Evolutionary conservation across 2,113 vertebrate species (phyloP).

Genomic region (Rhombomys opimus): DNA sequence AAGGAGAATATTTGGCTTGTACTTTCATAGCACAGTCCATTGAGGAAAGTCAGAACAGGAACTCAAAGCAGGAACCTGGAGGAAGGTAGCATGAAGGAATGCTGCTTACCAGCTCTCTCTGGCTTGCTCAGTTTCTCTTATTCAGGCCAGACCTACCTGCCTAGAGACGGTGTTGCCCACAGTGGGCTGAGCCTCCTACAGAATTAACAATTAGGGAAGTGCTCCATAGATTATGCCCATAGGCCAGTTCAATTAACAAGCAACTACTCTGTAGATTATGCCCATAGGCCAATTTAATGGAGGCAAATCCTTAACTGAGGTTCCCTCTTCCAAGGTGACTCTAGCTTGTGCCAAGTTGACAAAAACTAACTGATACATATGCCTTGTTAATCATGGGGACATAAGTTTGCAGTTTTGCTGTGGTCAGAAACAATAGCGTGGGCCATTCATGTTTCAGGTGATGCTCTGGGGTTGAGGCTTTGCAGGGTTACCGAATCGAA

Average conservation of each 20-base stretch:
- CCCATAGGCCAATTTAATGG: not conserved
- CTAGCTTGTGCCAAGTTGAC: not conserved
- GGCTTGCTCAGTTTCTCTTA: not conserved
- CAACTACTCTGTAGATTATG: not conserved
- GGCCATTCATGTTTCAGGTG: not conserved
- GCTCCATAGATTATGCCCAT: not conserved
- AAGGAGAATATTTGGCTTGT: not conserved
- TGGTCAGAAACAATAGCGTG: rapidly evolving
- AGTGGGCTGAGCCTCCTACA: not conserved
- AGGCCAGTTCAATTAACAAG: not conserved
- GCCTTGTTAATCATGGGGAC: rapidly evolving
- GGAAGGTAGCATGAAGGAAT: not conserved
- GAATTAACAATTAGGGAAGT: not conserved
- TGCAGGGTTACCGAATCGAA: not conserved
- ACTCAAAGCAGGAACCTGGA: not conserved
- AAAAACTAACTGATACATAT: not conserved
- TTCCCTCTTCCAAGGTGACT: not conserved
- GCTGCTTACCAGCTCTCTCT: not conserved
- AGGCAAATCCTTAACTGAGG: not conserved
- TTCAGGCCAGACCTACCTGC: not conserved
- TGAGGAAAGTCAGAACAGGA: not conserved
- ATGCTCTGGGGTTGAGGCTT: not conserved
- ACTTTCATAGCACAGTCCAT: not conserved
- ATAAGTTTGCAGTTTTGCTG: not conserved
- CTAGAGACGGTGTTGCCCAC: not conserved